These are phyloP conservation scores for Scaptomyza parva DNA, from an alignment of 2,888 invertebrate species.

Conservation along the genomic window DNA sequence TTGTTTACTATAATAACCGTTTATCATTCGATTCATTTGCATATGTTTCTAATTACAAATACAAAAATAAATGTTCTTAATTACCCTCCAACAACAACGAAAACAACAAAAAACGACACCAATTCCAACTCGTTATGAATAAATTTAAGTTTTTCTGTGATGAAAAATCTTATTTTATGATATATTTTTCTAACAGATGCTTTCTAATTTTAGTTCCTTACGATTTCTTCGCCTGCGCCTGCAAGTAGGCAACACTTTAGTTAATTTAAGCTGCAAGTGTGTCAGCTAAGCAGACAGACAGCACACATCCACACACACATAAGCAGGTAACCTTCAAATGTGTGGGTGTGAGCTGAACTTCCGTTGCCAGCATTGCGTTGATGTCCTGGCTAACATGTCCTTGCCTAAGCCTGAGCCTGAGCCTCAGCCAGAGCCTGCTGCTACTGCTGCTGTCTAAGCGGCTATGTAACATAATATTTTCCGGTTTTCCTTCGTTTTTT, in stretches of 20 bases:
- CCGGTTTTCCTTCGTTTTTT: constrained; percentile 36
- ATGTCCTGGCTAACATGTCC: constrained; percentile 40
- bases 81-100: no score
- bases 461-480: constrained; percentile 67
- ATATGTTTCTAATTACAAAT: no score
- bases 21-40: no score
- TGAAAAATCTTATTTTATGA: neutral
- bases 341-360: constrained; percentile 47
- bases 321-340: constrained; percentile 44
- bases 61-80: no score
- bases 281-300: constrained; percentile 40
- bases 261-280: constrained; percentile 42
- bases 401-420: constrained; percentile 34
- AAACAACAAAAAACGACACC: no score
- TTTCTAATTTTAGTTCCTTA: neutral
- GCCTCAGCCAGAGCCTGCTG: no score
- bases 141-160: no score
- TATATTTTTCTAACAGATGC: no score
- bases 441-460: constrained; percentile 46
- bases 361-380: constrained; percentile 48
- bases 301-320: neutral
- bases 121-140: no score
- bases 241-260: constrained; percentile 43
- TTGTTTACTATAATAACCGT: neutral
- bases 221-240: constrained; percentile 11